These are phyloP conservation scores for Copidosoma aretas DNA, from an alignment of 2,888 invertebrate species.

Conservation along the genomic window DNA sequence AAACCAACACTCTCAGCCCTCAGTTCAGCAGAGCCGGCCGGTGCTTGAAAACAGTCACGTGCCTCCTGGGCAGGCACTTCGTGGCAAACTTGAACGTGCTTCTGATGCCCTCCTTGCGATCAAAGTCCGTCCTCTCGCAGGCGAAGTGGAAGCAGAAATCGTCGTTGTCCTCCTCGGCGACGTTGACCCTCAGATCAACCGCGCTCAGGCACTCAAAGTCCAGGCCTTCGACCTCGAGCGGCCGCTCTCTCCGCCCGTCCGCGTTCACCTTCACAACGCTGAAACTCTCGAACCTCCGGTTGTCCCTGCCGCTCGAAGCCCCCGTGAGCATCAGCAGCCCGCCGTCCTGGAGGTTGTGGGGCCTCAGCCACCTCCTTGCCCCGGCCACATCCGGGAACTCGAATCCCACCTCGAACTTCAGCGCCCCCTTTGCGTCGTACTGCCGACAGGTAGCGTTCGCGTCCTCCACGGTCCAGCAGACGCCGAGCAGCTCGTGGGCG, in stretches of 20 bases:
- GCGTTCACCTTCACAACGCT: slow-evolving; percentile 19
- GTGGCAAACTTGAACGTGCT: slow-evolving; percentile 14
- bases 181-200: not conserved
- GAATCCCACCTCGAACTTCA: not conserved
- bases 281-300: slow-evolving; percentile 4
- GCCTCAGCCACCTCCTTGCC: slow-evolving; percentile 15
- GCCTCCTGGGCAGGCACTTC: slow-evolving; percentile 16
- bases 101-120: not conserved
- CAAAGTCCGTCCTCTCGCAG: slow-evolving; percentile 6
- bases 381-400: slow-evolving; percentile 5
- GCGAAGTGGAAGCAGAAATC: slow-evolving; percentile 31
- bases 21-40: not conserved
- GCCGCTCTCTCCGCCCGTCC: slow-evolving; percentile 9
- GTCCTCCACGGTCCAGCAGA: slow-evolving; percentile 16
- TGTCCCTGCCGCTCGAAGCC: not conserved
- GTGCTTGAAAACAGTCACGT: not conserved
- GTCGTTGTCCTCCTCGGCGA: slow-evolving; percentile 17
- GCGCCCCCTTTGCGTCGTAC: not conserved
- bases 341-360: slow-evolving; percentile 17
- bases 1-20: not conserved
- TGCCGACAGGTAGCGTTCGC: slow-evolving; percentile 25
- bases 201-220: slow-evolving; percentile 12
- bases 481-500: not conserved
- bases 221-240: slow-evolving; percentile 6
- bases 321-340: slow-evolving; percentile 26